These are phyloP conservation scores for Glaucidium brasilianum DNA, from an alignment of 2,113 vertebrate genomes.

Conservation along the genomic window DNA sequence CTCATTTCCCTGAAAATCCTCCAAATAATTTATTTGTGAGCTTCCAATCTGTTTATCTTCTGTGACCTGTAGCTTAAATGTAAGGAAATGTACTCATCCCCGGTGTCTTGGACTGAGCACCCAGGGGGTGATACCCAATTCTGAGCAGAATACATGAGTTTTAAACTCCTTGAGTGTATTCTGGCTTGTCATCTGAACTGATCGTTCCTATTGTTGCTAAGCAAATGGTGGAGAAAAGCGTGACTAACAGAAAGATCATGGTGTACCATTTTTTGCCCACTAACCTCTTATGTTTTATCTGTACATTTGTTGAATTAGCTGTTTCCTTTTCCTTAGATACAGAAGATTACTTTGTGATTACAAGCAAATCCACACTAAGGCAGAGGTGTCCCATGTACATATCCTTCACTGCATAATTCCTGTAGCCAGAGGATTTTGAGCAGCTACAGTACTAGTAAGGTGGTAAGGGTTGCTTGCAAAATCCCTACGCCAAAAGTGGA, in stretches of 20 bases:
- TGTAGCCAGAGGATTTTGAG: neutral
- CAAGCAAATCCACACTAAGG: neutral
- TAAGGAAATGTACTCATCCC: neutral
- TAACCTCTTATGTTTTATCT: neutral
- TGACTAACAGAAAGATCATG: neutral
- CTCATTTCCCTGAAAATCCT: neutral
- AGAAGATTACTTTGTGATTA: neutral
- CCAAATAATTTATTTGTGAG: neutral
- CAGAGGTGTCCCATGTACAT: neutral
- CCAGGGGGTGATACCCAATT: neutral
- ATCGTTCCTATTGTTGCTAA: neutral
- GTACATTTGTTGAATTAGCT: neutral
- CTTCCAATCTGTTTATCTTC: neutral
- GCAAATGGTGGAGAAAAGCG: neutral
- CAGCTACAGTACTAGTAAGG: neutral
- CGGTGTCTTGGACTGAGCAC: neutral
- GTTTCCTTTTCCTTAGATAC: neutral
- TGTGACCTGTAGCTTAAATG: neutral
- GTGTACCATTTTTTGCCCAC: fast-evolving
- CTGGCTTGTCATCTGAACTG: neutral
- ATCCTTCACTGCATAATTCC: neutral
- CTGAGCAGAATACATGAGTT: neutral
- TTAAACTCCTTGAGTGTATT: neutral
- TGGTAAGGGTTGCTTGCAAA: neutral
- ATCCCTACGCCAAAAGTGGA: neutral